Evolutionary conservation across 2,113 vertebrate species (phyloP), one percentile per base, ranked within the genome.

Genomic region (Aleadryas rufinucha): DNA sequence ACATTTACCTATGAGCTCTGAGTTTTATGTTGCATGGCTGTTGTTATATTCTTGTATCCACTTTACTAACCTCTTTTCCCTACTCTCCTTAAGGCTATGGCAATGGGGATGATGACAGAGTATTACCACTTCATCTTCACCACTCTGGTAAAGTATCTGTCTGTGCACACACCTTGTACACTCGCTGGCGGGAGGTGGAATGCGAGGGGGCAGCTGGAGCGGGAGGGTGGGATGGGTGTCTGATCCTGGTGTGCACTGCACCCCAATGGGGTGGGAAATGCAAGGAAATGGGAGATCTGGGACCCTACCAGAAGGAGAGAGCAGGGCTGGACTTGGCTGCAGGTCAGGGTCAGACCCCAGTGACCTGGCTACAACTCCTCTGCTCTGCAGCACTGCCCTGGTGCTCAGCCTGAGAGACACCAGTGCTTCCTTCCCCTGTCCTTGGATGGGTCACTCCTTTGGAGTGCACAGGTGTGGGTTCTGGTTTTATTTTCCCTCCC

Each of bases 81-180:
- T 96, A 1, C 88, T 97, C 63, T 97, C 61, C 83, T 41, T 6
- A 92, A 99, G 99, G 99, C 99, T 59, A 99, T 99, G 99, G 99
- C 99, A 54, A 99, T 99, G 99, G 99, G 99, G 94, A 99, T 99
- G 99, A 99, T 99, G 99, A 99, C 99, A 4, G 99, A 99, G 84
- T 99, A 99, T 97, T 99, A 99, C 98, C 99, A 99, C 98, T 99
- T 99, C 98, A 99, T 99, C 98, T 99, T 99, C 98, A 99, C 99
- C 95, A 99, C 99, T 74, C 98, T 99, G 99, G 99, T 99, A 99
- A 99, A 35, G 98, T 98, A 98, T 84, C 91, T 35, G 4, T 5
- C n/a, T 28, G 11, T 26, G 71, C 50, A 39, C 19, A 50, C 52
- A 3, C 13, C n/a, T 20, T 30, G 37, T 4, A 27, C 70, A 1